These are phyloP conservation scores for Psittacula derbiana DNA, from an alignment of 2,797 vertebrate species.

Conservation along the genomic window DNA sequence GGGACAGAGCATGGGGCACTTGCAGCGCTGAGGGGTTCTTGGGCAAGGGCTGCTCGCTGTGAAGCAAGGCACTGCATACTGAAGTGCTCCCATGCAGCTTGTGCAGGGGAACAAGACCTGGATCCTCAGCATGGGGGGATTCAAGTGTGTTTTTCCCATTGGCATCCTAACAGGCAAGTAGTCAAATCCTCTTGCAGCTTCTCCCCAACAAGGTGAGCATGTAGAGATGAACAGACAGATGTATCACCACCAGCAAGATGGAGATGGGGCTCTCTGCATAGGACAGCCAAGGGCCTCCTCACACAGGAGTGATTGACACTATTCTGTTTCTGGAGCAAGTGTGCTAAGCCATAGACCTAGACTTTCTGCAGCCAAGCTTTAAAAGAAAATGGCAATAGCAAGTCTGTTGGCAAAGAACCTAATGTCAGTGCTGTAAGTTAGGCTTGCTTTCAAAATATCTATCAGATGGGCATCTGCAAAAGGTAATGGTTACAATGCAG, in stretches of 20 bases:
- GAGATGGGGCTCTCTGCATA: not conserved
- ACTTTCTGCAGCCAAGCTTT: not conserved
- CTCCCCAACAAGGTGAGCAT: not conserved
- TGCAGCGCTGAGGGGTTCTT: not conserved
- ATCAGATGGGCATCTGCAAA: not conserved
- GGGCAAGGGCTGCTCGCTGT: not conserved
- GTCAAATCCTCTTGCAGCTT: not conserved
- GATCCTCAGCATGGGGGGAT: fast-evolving
- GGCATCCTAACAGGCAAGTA: not conserved
- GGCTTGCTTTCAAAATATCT: not conserved
- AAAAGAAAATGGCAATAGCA: not conserved
- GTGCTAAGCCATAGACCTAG: not conserved
- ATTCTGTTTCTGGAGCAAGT: not conserved
- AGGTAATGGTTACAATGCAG: not conserved
- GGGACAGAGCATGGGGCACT: not conserved
- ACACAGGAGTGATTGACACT: not conserved
- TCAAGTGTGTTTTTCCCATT: not conserved
- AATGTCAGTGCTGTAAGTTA: not conserved
- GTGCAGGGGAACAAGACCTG: not conserved
- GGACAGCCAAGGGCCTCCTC: not conserved
- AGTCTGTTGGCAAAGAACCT: not conserved
- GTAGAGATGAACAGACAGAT: not conserved
- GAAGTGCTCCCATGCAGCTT: not conserved
- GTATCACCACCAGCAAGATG: not conserved
- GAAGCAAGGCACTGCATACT: not conserved